phyloP scores from a whole-genome alignment of 2,797 vertebrate species.

The Muraenolepis orangiensis region DNA sequence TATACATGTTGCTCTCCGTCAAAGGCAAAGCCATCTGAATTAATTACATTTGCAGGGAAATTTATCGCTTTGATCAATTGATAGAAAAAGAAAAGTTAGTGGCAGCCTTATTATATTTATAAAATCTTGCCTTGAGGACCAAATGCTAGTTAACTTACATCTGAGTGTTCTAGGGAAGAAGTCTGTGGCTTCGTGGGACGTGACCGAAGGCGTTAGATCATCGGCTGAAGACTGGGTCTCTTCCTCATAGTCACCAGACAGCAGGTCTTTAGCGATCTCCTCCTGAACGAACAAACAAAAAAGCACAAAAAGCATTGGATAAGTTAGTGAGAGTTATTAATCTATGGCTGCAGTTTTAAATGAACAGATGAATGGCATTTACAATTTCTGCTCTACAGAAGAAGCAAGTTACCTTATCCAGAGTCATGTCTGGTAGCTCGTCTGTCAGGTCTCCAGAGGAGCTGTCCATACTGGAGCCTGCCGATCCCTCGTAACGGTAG shows the following conservation, averaged over 20 bases:
- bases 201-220: conserved; percentile 94
- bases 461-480: conserved; percentile 88
- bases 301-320: neutral
- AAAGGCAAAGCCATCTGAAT: too few relatives aligned
- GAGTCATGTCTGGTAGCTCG: conserved; percentile 96
- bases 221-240: conserved; percentile 97
- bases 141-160: conserved; percentile 75
- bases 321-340: neutral
- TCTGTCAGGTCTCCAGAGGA: conserved; percentile 94
- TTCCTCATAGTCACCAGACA: conserved; percentile 93
- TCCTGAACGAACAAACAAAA: conserved; percentile 70
- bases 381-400: neutral
- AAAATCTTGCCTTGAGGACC: neutral
- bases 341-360: neutral
- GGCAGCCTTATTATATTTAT: too few relatives aligned
- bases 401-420: conserved; percentile 85
- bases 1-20: too few relatives aligned
- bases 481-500: conserved; percentile 90
- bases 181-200: conserved; percentile 91
- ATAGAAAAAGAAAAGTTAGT: too few relatives aligned
- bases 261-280: conserved; percentile 94
- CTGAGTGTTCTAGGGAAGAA: conserved; percentile 94
- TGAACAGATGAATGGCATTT: neutral
- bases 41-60: too few relatives aligned
- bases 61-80: too few relatives aligned